phyloP scores from a whole-genome alignment of 2,888 invertebrate genomes.

The Hoplodrina blanda region DNA sequence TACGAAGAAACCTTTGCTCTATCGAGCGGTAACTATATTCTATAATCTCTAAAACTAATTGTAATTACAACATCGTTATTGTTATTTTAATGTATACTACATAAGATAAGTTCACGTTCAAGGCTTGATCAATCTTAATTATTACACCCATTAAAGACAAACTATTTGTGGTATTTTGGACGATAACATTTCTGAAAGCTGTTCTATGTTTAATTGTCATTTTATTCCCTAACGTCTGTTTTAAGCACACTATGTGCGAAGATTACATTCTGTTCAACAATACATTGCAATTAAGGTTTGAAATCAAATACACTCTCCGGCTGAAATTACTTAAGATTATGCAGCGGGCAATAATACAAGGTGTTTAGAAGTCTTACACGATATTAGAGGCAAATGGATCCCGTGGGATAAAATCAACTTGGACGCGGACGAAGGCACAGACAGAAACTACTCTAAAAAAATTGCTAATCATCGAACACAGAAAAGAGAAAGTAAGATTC shows the following conservation, averaged over 20 bases:
- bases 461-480: background rate
- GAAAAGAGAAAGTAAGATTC: too few species aligned
- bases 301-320: slow-evolving; percentile 9
- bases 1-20: background rate
- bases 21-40: background rate
- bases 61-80: background rate
- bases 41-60: background rate
- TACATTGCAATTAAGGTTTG: slow-evolving; percentile 33
- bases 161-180: slow-evolving; percentile 11
- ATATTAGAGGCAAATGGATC: background rate
- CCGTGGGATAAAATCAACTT: too few species aligned
- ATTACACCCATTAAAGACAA: slow-evolving; percentile 35
- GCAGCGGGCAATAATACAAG: background rate
- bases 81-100: slow-evolving; percentile 5
- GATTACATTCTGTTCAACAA: slow-evolving; percentile 38
- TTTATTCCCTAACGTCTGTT: slow-evolving; percentile 18
- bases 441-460: too few species aligned
- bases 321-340: slow-evolving; percentile 25
- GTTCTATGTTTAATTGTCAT: slow-evolving; percentile 21
- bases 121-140: slow-evolving; percentile 28
- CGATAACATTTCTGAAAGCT: slow-evolving; percentile 30
- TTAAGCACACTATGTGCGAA: slow-evolving; percentile 13
- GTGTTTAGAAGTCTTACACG: background rate
- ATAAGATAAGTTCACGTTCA: slow-evolving; percentile 6
- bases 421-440: background rate